Base-by-base conservation (phyloP, 1,140 invertebrate species). In the Apis laboriosa region DNA sequence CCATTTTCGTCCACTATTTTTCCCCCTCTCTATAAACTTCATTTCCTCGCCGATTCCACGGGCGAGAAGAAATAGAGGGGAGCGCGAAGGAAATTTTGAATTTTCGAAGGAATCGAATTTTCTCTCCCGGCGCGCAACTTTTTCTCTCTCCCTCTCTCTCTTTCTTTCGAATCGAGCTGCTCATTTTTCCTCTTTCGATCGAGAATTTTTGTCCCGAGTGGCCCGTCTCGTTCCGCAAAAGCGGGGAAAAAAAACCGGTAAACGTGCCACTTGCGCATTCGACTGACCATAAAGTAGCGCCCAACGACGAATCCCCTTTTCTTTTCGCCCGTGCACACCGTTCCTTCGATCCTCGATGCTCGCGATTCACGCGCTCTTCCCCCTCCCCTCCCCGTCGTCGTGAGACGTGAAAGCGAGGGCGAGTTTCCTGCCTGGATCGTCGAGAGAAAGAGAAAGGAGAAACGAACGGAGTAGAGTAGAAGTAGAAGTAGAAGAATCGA, bases 231-330 rank as follows among this genome's bases (percentile, higher is more conserved):
- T 24, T 24, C 24, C 24, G 72, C 55, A 51, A 24, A 58, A 51
- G 4, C 7, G 0, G 13, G 64, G 66, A n/a, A 24, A 24, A 34
- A 34, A 34, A 34, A 34, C 79, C 75, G 49, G 74, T 60, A 78
- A 64, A 76, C 43, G 76, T 34, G 63, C 67, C 28, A 86, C 77
- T 84, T 79, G 72, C 28, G 34, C 68, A 51, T 43, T n/a, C 71
- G 55, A 63, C 24, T 72, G 28, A n/a, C 61, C 34, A 84, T 56
- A 43, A 77, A 72, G 34, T 24, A 24, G 24, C 17, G 55, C 49
- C 15, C 24, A 0, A 24, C 24, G 24, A 19, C 43, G 58, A 43
- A 78, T 78, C 51, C 71, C 34, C 19, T 5, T 74, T 43, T 49
- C 24, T 68, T 56, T 34, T 34, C 28, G 24, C 24, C 64, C 12